Conservation (phyloP, 1,140 invertebrate genomes). For the Colletes latitarsis region DNA sequence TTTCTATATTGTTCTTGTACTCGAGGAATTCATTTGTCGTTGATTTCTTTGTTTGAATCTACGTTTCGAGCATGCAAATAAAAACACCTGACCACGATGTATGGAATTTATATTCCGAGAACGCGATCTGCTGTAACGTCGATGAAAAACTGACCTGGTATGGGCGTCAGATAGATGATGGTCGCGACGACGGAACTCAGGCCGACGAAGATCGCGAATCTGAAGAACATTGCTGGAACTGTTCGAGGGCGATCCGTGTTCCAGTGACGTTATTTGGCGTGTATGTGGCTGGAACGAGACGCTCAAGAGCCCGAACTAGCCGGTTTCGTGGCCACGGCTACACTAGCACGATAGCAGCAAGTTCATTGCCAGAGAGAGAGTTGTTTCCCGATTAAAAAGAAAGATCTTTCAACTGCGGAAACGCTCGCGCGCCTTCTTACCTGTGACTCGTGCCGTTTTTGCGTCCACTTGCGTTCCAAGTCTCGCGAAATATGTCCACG, state of each 20-base stretch:
- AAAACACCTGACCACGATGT: not conserved
- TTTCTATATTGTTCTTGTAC: too few species aligned
- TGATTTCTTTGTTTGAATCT: not conserved
- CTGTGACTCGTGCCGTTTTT: not conserved
- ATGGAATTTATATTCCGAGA: not conserved
- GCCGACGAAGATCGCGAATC: conserved; percentile 78
- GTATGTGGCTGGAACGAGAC: conserved; percentile 27
- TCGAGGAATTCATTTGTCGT: too few species aligned
- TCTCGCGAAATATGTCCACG: not conserved
- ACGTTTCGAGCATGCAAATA: not conserved
- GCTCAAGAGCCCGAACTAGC: conserved; percentile 56
- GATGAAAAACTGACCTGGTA: conserved; percentile 83
- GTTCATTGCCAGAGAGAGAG: conserved; percentile 80
- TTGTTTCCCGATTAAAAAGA: conserved; percentile 68
- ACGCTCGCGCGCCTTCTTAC: not conserved
- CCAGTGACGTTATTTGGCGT: not conserved
- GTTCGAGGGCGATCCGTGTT: not conserved
- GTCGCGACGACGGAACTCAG: conserved; percentile 83
- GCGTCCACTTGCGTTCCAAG: not conserved
- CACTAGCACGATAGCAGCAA: conserved; percentile 73
- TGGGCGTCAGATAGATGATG: conserved; percentile 86
- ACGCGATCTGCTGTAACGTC: not conserved
- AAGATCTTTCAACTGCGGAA: conserved; percentile 57
- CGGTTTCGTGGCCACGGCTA: conserved; percentile 74
- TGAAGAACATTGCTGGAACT: conserved; percentile 71